Evolutionary conservation across 2,113 vertebrate genomes (phyloP).

Genomic region (Melanostigma gelatinosum): DNA sequence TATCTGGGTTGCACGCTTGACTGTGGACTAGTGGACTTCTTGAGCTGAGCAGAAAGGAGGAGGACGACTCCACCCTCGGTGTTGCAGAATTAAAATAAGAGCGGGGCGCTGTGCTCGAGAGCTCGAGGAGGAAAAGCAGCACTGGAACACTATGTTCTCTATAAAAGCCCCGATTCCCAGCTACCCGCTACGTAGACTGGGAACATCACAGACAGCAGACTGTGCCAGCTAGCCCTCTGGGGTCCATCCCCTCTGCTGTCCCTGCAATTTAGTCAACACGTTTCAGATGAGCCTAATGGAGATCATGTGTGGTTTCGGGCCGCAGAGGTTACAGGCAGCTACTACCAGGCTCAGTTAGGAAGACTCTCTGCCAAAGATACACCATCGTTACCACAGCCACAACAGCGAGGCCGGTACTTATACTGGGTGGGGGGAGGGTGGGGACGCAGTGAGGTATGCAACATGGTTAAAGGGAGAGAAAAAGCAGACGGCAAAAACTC

Average conservation of each 20-base stretch:
- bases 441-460: constrained; percentile 67
- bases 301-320: constrained; percentile 80
- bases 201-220: constrained; percentile 74
- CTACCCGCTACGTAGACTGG: constrained; percentile 61
- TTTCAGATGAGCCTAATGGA: constrained; percentile 82
- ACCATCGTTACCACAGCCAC: constrained; percentile 74
- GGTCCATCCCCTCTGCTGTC: constrained; percentile 75
- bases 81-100: constrained; percentile 49
- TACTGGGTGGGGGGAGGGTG: constrained; percentile 67
- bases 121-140: constrained; percentile 42
- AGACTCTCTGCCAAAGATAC: constrained; percentile 74
- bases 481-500: constrained; percentile 59
- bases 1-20: constrained; percentile 85
- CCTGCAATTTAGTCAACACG: constrained; percentile 79
- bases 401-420: constrained; percentile 72
- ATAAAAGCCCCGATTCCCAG: constrained; percentile 73
- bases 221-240: constrained; percentile 74
- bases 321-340: constrained; percentile 70
- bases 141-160: constrained; percentile 78
- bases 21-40: constrained; percentile 84
- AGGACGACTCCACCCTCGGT: constrained; percentile 61
- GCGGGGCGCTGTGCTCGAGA: constrained; percentile 42
- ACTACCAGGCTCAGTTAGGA: constrained; percentile 64
- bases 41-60: constrained; percentile 61
- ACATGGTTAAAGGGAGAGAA: constrained; percentile 56